Evolutionary conservation across 2,888 invertebrate genomes (phyloP), one percentile per base, ranked within the genome.

Genomic region (Choristoneura rosaceana): DNA sequence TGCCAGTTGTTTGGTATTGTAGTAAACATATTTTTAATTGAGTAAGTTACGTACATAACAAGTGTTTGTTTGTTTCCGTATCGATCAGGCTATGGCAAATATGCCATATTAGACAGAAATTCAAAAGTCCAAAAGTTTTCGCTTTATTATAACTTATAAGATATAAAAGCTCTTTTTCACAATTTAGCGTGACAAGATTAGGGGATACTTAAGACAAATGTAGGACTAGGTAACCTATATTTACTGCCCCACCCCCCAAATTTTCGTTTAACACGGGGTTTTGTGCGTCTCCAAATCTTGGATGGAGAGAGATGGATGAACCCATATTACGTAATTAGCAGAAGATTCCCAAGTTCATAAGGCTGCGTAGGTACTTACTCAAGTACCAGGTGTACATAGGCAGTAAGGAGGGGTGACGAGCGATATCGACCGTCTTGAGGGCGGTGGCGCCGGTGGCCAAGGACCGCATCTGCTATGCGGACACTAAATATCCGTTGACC

Each of bases 401-500:
- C 85, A 86, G 87, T 84, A 87, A 87, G 89, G 90, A 89, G 91
- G 92, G 92, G 92, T 91, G 92, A 90, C 90, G 87, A 79, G 77
- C 75, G 70, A 83, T 93, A 93, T 94, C 93, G 93, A 94, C 93
- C 93, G 93, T 93, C 93, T 93, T 93, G 79, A 89, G 90, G 91
- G 90, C 89, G 91, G 87, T 88, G 90, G 89, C 91, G 92, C 90
- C 89, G 91, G 87, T 88, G 90, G 89, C 91, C 89, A 91, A 93
- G 92, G 90, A 91, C 91, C 90, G 90, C 92, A 92, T 92, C 92
- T 91, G 91, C 90, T 91, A 91, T 90, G 90, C 90, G 91, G 90
- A 88, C 90, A 90, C 92, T 92, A 91, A 92, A 90, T 92, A 93
- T 91, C 89, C 92, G 89, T 92, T 92, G 93, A 93, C 92, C 93